phyloP scores from a whole-genome alignment of 2,113 vertebrate genomes.

The Dasyurus viverrinus region DNA sequence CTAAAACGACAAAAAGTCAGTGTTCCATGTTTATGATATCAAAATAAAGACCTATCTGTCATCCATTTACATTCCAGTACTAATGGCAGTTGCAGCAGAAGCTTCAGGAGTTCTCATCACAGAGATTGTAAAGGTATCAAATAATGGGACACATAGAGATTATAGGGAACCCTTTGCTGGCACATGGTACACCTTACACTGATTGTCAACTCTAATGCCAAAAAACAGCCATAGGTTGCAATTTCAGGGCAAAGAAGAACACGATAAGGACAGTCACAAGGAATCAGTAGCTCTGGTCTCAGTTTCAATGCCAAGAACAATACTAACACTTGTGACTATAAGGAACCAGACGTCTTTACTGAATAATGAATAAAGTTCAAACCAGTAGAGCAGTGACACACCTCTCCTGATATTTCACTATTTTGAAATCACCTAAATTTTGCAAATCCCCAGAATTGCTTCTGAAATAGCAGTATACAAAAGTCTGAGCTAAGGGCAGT shows the following conservation, averaged over 20 bases:
- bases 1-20: background rate
- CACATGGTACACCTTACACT: background rate
- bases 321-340: background rate
- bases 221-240: background rate
- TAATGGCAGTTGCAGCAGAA: too few relatives aligned
- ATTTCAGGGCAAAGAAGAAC: background rate
- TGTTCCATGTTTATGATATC: background rate
- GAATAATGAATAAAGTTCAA: background rate
- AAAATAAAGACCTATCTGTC: background rate
- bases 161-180: background rate
- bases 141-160: background rate
- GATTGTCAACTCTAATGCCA: background rate
- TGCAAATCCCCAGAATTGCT: background rate
- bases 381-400: background rate
- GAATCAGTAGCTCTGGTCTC: background rate
- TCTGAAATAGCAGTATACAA: background rate
- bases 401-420: background rate
- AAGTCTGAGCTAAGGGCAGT: background rate
- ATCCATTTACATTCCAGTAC: background rate
- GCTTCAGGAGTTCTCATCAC: background rate
- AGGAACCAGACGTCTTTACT: background rate
- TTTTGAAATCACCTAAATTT: background rate
- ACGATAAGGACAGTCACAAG: background rate
- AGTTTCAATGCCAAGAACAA: background rate
- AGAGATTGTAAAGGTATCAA: background rate